These are phyloP conservation scores for Myotis daubentonii DNA, from an alignment of 2,797 vertebrate genomes.

Conservation along the genomic window DNA sequence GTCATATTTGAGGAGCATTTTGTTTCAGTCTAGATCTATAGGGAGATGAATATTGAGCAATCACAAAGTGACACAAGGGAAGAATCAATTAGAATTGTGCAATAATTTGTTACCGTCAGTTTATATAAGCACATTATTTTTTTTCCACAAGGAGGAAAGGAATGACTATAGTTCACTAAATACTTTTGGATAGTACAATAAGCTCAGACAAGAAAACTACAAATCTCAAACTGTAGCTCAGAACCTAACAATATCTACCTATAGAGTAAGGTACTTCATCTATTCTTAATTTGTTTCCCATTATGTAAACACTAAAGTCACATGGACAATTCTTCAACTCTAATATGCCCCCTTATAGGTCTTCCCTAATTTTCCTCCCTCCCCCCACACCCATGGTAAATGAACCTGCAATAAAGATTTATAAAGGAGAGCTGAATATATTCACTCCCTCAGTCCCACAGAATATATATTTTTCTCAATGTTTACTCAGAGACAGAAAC, in stretches of 20 bases:
- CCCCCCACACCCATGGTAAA: accelerated
- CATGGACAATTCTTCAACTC: not conserved
- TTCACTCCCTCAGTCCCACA: not conserved
- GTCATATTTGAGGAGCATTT: not conserved
- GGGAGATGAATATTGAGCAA: not conserved
- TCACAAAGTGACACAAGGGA: not conserved
- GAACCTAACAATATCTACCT: not conserved
- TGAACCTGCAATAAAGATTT: not conserved
- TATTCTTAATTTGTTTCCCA: not conserved
- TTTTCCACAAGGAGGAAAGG: not conserved
- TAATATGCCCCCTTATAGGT: not conserved
- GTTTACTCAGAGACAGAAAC: not conserved
- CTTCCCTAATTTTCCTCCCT: not conserved
- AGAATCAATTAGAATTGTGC: not conserved
- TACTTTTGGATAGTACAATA: not conserved
- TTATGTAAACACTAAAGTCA: not conserved
- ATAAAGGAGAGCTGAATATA: not conserved
- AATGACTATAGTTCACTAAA: not conserved
- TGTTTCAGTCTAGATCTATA: not conserved
- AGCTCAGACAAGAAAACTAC: not conserved
- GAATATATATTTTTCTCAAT: not conserved
- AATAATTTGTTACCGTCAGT: not conserved
- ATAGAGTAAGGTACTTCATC: not conserved
- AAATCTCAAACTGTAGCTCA: not conserved
- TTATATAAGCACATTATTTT: not conserved